These are phyloP conservation scores for Danaus chrysippus DNA, from an alignment of 2,888 invertebrate genomes.

Conservation along the genomic window DNA sequence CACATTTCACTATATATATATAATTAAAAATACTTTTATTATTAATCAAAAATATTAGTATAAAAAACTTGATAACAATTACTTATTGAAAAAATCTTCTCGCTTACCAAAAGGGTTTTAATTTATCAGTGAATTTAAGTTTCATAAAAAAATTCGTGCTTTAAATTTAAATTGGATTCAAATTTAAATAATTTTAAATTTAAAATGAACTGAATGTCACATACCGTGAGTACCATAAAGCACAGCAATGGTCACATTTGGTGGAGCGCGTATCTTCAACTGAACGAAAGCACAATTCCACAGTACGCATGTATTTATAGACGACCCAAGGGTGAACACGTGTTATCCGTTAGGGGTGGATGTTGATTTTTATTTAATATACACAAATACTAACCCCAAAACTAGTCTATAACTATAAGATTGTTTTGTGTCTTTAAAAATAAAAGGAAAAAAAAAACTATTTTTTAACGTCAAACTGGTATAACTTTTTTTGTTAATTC, in stretches of 20 bases:
- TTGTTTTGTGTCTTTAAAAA: too few relatives aligned
- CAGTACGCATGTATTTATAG: constrained; percentile 67
- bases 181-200: neutral
- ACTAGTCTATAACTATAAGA: too few relatives aligned
- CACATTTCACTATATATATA: constrained; percentile 9
- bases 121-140: too few relatives aligned
- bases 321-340: constrained; percentile 66
- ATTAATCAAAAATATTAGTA: neutral
- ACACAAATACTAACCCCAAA: neutral
- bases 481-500: too few relatives aligned
- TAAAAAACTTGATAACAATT: neutral
- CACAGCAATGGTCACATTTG: neutral
- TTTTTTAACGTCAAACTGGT: too few relatives aligned
- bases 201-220: neutral
- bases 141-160: too few relatives aligned
- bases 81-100: neutral
- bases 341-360: constrained; percentile 56
- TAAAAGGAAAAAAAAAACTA: too few relatives aligned
- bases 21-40: neutral
- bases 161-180: too few relatives aligned
- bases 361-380: constrained; percentile 1
- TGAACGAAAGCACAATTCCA: constrained; percentile 48
- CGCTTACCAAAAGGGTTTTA: neutral
- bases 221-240: neutral
- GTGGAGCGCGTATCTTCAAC: constrained; percentile 31